A percentile compares a stretch with the other conserved stretches of the same genome.
These are phyloP conservation scores for Aurelia aurita DNA, from an alignment of 30 jellyfish, hydroid and myxozoan genomes.

Conservation along the genomic window DNA sequence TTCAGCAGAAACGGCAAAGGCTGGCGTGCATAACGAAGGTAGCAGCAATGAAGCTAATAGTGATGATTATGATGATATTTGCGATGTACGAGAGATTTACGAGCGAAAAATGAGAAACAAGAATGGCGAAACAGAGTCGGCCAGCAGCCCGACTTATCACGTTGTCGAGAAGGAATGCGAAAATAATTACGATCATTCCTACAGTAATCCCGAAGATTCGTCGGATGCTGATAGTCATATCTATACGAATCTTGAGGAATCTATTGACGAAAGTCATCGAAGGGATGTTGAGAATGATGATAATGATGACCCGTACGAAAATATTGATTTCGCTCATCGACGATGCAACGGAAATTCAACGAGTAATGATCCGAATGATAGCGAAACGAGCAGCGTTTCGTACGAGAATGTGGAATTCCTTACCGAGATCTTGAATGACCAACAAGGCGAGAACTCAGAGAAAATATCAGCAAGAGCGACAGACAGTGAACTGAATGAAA, in stretches of 20 bases:
- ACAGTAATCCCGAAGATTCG: conserved; percentile 42
- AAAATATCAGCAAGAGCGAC: too few relatives aligned
- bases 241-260: conserved; percentile 41
- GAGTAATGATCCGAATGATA: conserved; percentile 33
- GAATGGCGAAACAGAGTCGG: background rate
- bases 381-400: conserved; percentile 51
- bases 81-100: conserved; percentile 37
- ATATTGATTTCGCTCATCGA: conserved; percentile 26
- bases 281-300: background rate
- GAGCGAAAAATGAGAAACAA: conserved; percentile 8
- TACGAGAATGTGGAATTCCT: conserved; percentile 47
- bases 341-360: background rate
- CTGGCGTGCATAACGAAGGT: background rate
- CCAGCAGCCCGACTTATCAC: conserved; percentile 38
- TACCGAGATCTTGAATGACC: background rate
- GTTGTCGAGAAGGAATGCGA: conserved; percentile 2
- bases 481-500: too few relatives aligned
- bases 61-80: conserved; percentile 30
- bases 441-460: background rate
- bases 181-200: conserved; percentile 21
- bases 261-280: background rate
- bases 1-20: too few relatives aligned
- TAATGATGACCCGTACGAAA: conserved; percentile 50
- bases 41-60: conserved; percentile 3
- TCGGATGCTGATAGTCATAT: conserved; percentile 44